A percentile compares a stretch with the other conserved stretches of the same genome.
Conservation (phyloP, 2,113 vertebrate species). For the Cavia aperea region DNA sequence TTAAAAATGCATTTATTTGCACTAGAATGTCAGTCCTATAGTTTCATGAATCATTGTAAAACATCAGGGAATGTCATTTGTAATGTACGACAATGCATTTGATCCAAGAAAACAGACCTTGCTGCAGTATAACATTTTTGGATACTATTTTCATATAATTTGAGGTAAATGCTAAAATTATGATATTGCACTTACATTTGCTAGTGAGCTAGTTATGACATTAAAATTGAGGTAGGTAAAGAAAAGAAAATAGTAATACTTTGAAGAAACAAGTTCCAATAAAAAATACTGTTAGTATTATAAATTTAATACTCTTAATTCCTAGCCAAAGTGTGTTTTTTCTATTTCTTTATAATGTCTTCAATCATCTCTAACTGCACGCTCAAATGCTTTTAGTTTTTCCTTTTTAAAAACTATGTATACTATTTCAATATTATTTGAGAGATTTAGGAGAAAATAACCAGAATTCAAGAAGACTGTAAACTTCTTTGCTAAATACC, state of each 20-base stretch:
- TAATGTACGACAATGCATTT: constrained; percentile 62
- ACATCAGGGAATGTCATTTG: constrained; percentile 61
- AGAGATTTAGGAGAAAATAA: constrained; percentile 16
- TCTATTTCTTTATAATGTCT: neutral
- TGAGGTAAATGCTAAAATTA: constrained; percentile 48
- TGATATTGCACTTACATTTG: constrained; percentile 36
- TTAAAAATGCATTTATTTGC: constrained; percentile 35
- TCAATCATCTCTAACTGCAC: neutral
- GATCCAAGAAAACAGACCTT: constrained; percentile 52
- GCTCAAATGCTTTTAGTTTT: neutral
- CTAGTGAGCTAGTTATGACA: neutral
- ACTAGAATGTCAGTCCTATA: constrained; percentile 60
- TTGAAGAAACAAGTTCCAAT: constrained; percentile 1
- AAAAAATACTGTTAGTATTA: neutral
- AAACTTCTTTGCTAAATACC: neutral
- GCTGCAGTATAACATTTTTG: constrained; percentile 42
- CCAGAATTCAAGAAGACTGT: neutral
- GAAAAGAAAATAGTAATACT: constrained; percentile 6
- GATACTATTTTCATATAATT: constrained; percentile 52
- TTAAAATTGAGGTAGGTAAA: neutral
- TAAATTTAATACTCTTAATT: constrained; percentile 26
- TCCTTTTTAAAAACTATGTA: neutral
- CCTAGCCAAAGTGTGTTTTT: neutral
- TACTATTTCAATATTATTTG: neutral
- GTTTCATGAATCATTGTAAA: constrained; percentile 58